Conservation (phyloP, 1,140 invertebrate species). For the Augochlora pura region DNA sequence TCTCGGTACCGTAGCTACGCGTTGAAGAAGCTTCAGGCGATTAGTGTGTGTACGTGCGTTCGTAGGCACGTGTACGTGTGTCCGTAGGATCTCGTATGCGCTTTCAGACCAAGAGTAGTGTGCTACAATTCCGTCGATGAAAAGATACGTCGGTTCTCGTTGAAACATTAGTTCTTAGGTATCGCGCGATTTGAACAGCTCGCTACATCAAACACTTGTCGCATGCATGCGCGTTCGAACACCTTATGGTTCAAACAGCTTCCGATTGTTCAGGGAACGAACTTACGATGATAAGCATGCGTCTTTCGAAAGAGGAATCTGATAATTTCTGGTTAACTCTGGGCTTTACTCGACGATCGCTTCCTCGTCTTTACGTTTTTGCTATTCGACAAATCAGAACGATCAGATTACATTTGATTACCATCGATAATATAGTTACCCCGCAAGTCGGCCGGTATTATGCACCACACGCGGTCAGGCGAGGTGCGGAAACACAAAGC, state of each 20-base stretch:
- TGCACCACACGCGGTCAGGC: constrained; percentile 29
- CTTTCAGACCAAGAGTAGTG: constrained; percentile 40
- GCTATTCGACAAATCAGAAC: constrained; percentile 34
- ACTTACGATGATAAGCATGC: neutral
- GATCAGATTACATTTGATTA: constrained; percentile 35
- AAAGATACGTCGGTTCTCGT: constrained; percentile 35
- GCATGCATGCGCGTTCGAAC: constrained; percentile 6
- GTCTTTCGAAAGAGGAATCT: no score
- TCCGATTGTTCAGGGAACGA: constrained; percentile 13
- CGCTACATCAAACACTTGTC: constrained; percentile 4
- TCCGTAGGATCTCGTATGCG: constrained; percentile 25
- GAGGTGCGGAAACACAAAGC: constrained; percentile 50
- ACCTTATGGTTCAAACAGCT: constrained; percentile 24
- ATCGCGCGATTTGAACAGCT: constrained; percentile 18
- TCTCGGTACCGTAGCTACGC: constrained; percentile 12
- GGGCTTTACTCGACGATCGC: no score
- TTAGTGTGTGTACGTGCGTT: constrained; percentile 8
- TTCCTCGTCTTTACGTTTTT: neutral
- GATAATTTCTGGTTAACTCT: neutral
- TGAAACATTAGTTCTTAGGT: constrained; percentile 36
- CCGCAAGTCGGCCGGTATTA: constrained; percentile 27
- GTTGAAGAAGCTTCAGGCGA: constrained; percentile 35
- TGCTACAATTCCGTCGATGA: constrained; percentile 37
- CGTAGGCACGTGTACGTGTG: neutral
- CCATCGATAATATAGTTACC: constrained; percentile 40